Conservation (phyloP, 2,797 vertebrate genomes). For the Scleropages formosus region DNA sequence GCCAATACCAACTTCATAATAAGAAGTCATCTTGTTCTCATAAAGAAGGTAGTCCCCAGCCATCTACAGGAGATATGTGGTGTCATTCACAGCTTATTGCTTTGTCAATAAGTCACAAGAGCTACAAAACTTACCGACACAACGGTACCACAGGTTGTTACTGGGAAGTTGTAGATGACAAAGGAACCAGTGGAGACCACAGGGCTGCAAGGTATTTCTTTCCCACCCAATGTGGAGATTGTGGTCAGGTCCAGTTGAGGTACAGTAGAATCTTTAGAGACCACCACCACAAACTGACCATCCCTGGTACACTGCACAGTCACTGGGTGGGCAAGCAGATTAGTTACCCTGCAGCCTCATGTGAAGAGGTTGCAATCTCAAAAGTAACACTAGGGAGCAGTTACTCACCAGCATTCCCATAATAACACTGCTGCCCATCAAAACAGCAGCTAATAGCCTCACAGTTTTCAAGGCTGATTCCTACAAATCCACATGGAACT, state of each 20-base stretch:
- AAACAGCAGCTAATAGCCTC: background rate
- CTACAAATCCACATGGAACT: background rate
- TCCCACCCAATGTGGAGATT: background rate
- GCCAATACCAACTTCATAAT: too few relatives aligned
- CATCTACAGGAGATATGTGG: conserved; percentile 45
- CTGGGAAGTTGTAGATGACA: too few relatives aligned
- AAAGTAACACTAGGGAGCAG: background rate
- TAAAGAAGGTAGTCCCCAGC: conserved; percentile 61
- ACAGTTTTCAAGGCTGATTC: background rate
- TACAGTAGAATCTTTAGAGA: too few relatives aligned
- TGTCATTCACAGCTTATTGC: too few relatives aligned
- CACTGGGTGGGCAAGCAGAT: background rate
- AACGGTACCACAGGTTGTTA: too few relatives aligned
- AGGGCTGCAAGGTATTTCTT: background rate
- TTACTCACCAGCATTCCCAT: background rate
- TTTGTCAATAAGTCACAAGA: too few relatives aligned
- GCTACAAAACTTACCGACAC: background rate
- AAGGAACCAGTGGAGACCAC: background rate
- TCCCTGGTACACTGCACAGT: too few relatives aligned
- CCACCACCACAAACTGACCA: too few relatives aligned
- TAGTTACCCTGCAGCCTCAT: background rate
- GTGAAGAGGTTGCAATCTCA: background rate
- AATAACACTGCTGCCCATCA: background rate
- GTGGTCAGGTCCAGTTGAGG: background rate
- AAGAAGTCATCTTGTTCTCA: conserved; percentile 67